These are phyloP conservation scores for Garra rufa DNA, from an alignment of 2,113 vertebrate species.

Conservation along the genomic window DNA sequence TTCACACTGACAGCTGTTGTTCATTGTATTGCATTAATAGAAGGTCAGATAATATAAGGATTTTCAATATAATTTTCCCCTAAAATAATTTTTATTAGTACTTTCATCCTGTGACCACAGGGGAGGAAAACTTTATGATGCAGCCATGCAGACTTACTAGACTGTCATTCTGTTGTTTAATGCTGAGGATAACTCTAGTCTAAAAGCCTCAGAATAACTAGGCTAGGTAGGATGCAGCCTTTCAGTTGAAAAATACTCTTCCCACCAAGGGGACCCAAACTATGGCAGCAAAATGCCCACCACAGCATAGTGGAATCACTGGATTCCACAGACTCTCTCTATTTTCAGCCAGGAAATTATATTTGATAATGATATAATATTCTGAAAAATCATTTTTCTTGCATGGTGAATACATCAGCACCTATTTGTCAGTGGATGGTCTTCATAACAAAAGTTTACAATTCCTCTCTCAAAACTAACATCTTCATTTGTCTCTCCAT, in stretches of 20 bases:
- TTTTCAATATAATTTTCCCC: neutral
- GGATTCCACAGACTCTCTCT: neutral
- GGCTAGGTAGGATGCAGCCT: neutral
- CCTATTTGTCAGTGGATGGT: conserved; percentile 59
- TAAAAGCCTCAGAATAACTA: neutral
- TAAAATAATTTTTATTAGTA: neutral
- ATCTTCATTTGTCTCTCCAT: conserved; percentile 60
- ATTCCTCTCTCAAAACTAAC: conserved; percentile 66
- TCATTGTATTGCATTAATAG: neutral
- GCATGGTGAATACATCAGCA: neutral
- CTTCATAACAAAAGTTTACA: conserved; percentile 73
- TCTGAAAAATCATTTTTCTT: neutral
- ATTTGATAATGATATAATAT: neutral
- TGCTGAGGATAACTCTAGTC: neutral
- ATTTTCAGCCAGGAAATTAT: neutral
- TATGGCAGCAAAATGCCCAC: neutral
- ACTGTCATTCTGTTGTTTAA: neutral
- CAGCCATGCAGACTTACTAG: neutral
- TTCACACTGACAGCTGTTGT: neutral
- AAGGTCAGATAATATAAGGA: neutral
- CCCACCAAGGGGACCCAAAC: neutral
- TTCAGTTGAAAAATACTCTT: neutral
- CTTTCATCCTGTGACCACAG: neutral
- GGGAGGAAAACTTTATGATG: neutral
- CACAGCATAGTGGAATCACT: neutral